Evolutionary conservation across 2,888 invertebrate genomes (phyloP).

Genomic region (Sphaerophoria rueppellii): DNA sequence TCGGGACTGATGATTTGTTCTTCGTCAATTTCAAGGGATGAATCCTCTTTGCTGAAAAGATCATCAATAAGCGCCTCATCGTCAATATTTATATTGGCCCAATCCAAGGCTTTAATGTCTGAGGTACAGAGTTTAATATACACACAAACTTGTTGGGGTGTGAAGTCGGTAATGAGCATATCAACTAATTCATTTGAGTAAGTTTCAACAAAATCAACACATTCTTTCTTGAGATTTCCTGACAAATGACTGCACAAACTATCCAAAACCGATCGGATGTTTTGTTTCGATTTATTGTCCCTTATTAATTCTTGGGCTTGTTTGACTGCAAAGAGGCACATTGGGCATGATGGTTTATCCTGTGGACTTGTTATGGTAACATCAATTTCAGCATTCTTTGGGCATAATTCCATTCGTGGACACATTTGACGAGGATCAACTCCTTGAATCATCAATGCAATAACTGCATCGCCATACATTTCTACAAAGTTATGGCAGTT

Average conservation of each 20-base stretch:
- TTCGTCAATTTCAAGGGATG: constrained; percentile 83
- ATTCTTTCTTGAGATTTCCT: constrained; percentile 85
- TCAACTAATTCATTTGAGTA: constrained; percentile 91
- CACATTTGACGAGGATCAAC: constrained; percentile 83
- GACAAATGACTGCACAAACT: constrained; percentile 88
- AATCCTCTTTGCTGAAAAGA: constrained; percentile 71
- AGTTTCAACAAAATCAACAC: constrained; percentile 88
- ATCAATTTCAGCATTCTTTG: constrained; percentile 80
- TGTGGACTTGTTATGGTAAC: constrained; percentile 75
- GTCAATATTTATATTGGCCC: constrained; percentile 77
- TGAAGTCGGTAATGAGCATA: constrained; percentile 89
- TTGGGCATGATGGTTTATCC: constrained; percentile 88
- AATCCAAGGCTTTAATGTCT: constrained; percentile 79
- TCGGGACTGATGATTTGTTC: constrained; percentile 76
- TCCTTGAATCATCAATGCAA: constrained; percentile 89
- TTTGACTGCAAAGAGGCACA: constrained; percentile 92
- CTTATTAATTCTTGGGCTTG: constrained; percentile 89
- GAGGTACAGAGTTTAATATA: constrained; percentile 89
- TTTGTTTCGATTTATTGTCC: constrained; percentile 89
- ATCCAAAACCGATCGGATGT: constrained; percentile 87
- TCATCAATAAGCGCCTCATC: constrained; percentile 19
- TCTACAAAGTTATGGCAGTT: constrained; percentile 90
- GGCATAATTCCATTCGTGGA: constrained; percentile 88
- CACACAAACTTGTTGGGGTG: constrained; percentile 89
- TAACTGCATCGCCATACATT: constrained; percentile 90